Evolutionary conservation across 1,140 invertebrate genomes (phyloP), one percentile per base, ranked within the genome.

Genomic region (Macrocentrus cingulum): DNA sequence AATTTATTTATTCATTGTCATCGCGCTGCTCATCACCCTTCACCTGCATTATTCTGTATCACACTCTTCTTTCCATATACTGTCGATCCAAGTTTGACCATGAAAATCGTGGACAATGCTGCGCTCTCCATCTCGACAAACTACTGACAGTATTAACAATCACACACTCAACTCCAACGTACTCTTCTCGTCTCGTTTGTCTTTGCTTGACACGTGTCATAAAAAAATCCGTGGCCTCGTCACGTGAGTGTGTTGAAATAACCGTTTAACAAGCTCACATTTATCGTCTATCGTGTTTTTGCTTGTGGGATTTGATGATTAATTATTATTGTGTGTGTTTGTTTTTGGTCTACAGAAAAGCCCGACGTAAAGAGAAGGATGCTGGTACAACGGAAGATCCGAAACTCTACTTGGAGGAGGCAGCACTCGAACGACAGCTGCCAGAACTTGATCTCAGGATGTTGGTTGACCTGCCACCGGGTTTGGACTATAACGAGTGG

Each of bases 401-500:
- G 67, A 96, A 97, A 84, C 83, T 96, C 67, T 98, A 98, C 82
- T 84, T 98, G 78, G 92, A 97, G 84, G 91, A 95, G 76, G 87
- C 91, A 64, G 88, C 95, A 65, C 84, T 96, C 66, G 94, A 98
- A 83, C 86, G 93, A 75, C 92, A 93, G 80, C 84, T 96, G 74
- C 90, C 92, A 64, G 94, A 97, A 81, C 84, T 92, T 68, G 94
- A 97, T 84, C 85, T 98, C 80, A 87, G 88, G 73, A 87, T 94
- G 79, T 83, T 98, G 71, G 92, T 98, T 60, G 91, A 95, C 76
- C 84, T 98, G 79, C 95, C 95, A 65, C 85, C 88, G 61, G 94
- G 93, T 62, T 85, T 98, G 72, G 95, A 97, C 80, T 93, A 94
- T 81, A 97, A 98, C 82, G 96, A 99, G 85, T 99, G 96, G 95